Evolutionary conservation across 2,797 vertebrate genomes (phyloP).

Genomic region (Spatula versicolor): DNA sequence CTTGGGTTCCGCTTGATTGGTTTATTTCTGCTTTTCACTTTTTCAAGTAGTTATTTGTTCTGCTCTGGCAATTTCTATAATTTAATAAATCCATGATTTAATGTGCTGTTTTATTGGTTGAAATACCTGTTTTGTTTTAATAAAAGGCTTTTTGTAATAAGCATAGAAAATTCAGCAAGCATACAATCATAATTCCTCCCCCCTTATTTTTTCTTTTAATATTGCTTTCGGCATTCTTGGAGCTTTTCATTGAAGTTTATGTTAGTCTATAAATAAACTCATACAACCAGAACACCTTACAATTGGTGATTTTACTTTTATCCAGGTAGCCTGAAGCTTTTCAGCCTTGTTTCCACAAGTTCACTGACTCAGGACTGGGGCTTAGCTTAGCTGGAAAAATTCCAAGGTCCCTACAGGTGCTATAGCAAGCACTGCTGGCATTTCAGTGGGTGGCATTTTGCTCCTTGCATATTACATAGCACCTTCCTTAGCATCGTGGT

Average conservation of each 20-base stretch:
- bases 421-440: neutral
- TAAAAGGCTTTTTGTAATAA: neutral
- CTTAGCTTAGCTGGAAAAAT: neutral
- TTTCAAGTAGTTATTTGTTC: neutral
- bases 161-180: neutral
- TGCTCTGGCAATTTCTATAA: neutral
- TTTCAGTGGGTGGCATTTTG: neutral
- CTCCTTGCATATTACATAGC: neutral
- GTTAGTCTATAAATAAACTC: neutral
- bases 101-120: neutral
- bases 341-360: neutral
- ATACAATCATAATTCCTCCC: neutral
- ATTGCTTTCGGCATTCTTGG: neutral
- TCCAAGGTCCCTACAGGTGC: neutral
- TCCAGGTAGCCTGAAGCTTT: neutral
- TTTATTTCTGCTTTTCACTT: neutral
- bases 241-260: neutral
- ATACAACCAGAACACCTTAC: neutral
- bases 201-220: neutral
- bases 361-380: rapidly evolving
- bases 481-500: neutral
- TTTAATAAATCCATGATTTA: neutral
- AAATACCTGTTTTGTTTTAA: neutral
- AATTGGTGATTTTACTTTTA: neutral
- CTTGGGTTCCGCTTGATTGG: neutral